Base-by-base conservation (phyloP, 2,113 vertebrate species). In the Genyomyrus donnyi region DNA sequence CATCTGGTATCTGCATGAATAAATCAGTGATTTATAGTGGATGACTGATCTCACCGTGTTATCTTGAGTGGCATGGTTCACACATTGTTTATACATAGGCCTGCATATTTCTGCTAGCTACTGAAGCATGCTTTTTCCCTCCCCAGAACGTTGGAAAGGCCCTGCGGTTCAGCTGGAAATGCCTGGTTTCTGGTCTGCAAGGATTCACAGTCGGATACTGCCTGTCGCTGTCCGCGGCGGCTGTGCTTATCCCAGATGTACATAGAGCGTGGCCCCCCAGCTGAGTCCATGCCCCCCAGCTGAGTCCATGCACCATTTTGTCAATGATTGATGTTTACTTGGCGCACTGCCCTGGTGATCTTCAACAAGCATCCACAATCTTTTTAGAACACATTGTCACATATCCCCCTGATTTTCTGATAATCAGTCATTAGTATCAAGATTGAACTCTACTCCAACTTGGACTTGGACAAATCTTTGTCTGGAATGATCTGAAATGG, bases 61-160 rank as follows among this genome's bases (percentile, higher is more conserved):
- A 5, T 39, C 35, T n/a, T 80, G 74, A 80, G 15, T 80, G 74
- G 4, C 17, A 7, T 80, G 74, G 35, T 42, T 19, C 35, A 1
- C 13, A 8, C 74, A 19, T 42, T 2, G 31, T 80, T 17, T 42
- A 19, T 6, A 42, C 74, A 42, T 21, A 5, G 15, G 70, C 21
- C 62, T 27, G n/a, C 8, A 70, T 39, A 42, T 80, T 35, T 80
- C 39, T 42, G 31, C 31, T 17, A 42, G 35, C 35, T 19, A 42
- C 74, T 80, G 74, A 80, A 42, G 5, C 31, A 39, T 80, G 15
- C 35, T 42, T 39, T 45, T 86, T 8, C 4, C 24, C 48, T 86
- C 48, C 84, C 24, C 90, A 99, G 98, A 98, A 98, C 0, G 94
- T 98, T 0, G 95, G 97, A 66, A 99, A 97, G 90, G 96, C 94